Conservation (phyloP, 2,797 vertebrate species). For the Apogon talboti region DNA sequence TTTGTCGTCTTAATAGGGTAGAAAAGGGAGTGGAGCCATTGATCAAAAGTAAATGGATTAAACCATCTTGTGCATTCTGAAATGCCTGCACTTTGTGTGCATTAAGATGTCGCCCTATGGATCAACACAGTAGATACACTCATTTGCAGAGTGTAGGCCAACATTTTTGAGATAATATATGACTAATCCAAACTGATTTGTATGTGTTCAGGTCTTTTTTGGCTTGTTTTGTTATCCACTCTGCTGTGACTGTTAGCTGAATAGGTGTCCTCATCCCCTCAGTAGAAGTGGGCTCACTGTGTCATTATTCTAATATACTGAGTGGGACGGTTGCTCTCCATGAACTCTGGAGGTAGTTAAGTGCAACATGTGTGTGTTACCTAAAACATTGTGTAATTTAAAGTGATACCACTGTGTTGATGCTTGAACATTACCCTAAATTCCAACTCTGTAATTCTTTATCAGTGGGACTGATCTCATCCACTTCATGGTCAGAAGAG, state of each 20-base stretch:
- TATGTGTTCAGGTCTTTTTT: conserved; percentile 17
- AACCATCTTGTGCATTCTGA: not conserved
- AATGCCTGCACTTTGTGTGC: not conserved
- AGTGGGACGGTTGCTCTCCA: conserved; percentile 54
- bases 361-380: conserved; percentile 24
- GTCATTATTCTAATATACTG: conserved; percentile 62
- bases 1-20: not conserved
- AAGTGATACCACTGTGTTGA: too few relatives aligned
- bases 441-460: too few relatives aligned
- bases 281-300: conserved; percentile 57
- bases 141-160: not conserved
- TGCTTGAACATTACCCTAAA: too few relatives aligned
- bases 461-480: too few relatives aligned
- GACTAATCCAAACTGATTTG: not conserved
- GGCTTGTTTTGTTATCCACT: conserved; percentile 31
- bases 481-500: too few relatives aligned
- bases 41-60: not conserved
- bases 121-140: not conserved
- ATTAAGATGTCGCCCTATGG: too few relatives aligned
- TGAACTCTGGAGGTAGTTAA: conserved; percentile 51
- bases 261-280: conserved; percentile 60
- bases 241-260: conserved; percentile 40
- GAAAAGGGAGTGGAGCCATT: not conserved
- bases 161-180: not conserved
- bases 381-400: too few relatives aligned